Evolutionary conservation across 30 jellyfish, hydroid and myxozoan species (phyloP).

Genomic region (Morbakka virulenta): DNA sequence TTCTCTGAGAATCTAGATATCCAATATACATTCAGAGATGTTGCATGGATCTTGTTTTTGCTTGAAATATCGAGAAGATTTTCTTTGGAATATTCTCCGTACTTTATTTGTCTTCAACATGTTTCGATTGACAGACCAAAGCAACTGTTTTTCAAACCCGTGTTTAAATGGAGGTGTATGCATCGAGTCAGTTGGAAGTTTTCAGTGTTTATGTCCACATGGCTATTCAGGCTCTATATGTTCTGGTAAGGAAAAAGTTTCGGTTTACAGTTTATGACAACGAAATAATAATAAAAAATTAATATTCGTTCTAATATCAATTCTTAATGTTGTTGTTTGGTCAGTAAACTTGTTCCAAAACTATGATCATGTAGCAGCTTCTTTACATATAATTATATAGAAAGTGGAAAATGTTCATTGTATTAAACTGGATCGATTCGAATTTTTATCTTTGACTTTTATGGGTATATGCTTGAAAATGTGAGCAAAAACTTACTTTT

Average conservation of each 20-base stretch:
- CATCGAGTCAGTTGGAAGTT: slow-evolving; percentile 59
- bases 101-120: no score
- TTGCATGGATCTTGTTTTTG: no score
- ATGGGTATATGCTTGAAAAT: no score
- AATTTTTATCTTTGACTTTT: no score
- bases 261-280: background rate
- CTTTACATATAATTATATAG: no score
- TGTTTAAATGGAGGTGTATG: slow-evolving; percentile 81
- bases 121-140: slow-evolving; percentile 47
- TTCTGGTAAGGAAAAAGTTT: slow-evolving; percentile 33
- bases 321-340: background rate
- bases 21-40: no score
- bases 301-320: background rate
- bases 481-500: no score
- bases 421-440: no score
- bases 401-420: no score
- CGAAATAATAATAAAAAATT: background rate
- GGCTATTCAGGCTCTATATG: slow-evolving; percentile 56
- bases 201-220: slow-evolving; percentile 69
- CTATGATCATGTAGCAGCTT: background rate
- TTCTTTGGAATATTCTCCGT: no score
- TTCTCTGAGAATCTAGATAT: no score
- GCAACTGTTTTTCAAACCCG: slow-evolving; percentile 71
- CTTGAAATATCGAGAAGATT: no score
- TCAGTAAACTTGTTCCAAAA: background rate